phyloP scores from a whole-genome alignment of 2,797 vertebrate genomes.

The Pteropus rufus region DNA sequence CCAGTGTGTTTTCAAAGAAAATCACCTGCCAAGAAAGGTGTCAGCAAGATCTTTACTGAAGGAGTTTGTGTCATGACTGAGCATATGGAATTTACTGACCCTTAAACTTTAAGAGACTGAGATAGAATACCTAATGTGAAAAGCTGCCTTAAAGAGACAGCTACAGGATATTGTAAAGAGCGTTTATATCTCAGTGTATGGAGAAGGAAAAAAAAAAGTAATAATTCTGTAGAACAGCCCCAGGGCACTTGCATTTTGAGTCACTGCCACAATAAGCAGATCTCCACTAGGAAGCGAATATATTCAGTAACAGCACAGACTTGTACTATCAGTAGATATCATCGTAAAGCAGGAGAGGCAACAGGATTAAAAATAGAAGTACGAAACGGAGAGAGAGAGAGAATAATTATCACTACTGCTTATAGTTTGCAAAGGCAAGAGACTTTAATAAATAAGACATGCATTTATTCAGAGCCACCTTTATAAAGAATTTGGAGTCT shows the following conservation, averaged over 20 bases:
- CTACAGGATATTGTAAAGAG: slow-evolving; percentile 66
- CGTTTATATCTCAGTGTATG: slow-evolving; percentile 70
- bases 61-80: neutral
- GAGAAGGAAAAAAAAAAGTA: slow-evolving; percentile 39
- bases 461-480: slow-evolving; percentile 2
- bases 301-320: slow-evolving; percentile 76
- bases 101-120: slow-evolving; percentile 53
- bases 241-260: slow-evolving; percentile 79
- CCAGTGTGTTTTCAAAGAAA: slow-evolving; percentile 51
- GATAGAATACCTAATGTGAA: slow-evolving; percentile 62
- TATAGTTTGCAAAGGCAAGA: slow-evolving; percentile 51
- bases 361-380: slow-evolving; percentile 77
- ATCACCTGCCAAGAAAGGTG: slow-evolving; percentile 45
- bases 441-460: slow-evolving; percentile 13
- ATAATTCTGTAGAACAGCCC: slow-evolving; percentile 76
- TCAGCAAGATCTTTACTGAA: slow-evolving; percentile 37
- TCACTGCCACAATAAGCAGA: slow-evolving; percentile 78
- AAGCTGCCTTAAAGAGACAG: slow-evolving; percentile 54
- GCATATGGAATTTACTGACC: slow-evolving; percentile 65
- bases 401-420: slow-evolving; percentile 36
- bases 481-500: slow-evolving; percentile 59
- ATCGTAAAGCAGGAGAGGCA: slow-evolving; percentile 70
- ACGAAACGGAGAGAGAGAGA: slow-evolving; percentile 48
- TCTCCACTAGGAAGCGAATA: slow-evolving; percentile 68
- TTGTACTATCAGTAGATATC: slow-evolving; percentile 77